A percentile compares a stretch with the other conserved stretches of the same genome.
These are phyloP conservation scores for Metopolophium dirhodum DNA, from an alignment of 1,140 invertebrate species.

Conservation along the genomic window DNA sequence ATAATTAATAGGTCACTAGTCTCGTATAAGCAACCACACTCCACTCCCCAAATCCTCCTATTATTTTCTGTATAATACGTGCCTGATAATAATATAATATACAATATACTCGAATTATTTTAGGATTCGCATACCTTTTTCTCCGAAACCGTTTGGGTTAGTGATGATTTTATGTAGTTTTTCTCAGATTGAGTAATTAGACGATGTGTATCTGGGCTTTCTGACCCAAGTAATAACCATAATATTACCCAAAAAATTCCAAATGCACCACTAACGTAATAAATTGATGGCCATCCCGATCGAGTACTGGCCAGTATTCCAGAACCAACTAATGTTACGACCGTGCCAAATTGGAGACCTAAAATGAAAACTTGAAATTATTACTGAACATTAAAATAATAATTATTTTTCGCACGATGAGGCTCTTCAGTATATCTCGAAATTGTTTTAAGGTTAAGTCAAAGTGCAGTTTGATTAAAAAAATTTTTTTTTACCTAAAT, in stretches of 20 bases:
- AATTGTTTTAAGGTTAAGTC: not conserved
- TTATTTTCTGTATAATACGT: too few relatives aligned
- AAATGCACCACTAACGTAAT: conserved; percentile 75
- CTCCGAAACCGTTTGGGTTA: conserved; percentile 43
- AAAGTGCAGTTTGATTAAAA: too few relatives aligned
- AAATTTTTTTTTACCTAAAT: too few relatives aligned
- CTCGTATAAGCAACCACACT: too few relatives aligned
- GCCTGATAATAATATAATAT: too few relatives aligned
- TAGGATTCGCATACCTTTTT: not conserved
- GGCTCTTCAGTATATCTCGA: not conserved
- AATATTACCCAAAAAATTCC: conserved; percentile 69
- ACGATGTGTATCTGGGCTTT: conserved; percentile 69
- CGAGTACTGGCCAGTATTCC: conserved; percentile 70
- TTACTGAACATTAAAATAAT: not conserved
- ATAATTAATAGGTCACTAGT: too few relatives aligned
- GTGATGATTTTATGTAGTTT: conserved; percentile 59
- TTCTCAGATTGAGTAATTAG: conserved; percentile 69
- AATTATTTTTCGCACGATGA: not conserved
- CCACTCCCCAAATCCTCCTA: too few relatives aligned
- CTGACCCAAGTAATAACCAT: conserved; percentile 71
- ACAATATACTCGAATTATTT: not conserved
- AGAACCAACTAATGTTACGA: conserved; percentile 72
- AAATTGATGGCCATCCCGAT: conserved; percentile 78
- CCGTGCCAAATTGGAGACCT: conserved; percentile 71
- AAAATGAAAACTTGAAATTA: not conserved